These are phyloP conservation scores for Nematostella vectensis DNA, from an alignment of 92 coral and sea anemone genomes.

Conservation along the genomic window DNA sequence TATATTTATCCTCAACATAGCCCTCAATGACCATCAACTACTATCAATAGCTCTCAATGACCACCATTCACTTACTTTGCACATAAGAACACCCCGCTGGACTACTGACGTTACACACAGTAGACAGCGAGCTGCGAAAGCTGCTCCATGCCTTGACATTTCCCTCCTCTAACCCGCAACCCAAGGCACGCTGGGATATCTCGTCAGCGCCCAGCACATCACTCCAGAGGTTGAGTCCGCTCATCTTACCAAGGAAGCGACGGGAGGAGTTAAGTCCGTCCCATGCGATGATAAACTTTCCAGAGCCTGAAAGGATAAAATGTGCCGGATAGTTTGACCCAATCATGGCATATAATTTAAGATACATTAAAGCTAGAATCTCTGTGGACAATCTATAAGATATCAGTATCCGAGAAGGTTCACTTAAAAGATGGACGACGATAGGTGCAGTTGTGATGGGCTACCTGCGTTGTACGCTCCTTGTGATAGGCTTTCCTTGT, in stretches of 20 bases:
- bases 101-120: not conserved
- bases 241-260: slow-evolving; percentile 11
- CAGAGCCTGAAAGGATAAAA: not conserved
- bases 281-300: slow-evolving; percentile 3
- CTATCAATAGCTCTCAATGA: too few relatives aligned
- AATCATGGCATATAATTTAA: not conserved
- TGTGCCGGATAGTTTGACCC: too few relatives aligned
- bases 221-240: slow-evolving; percentile 24
- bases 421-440: too few relatives aligned
- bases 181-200: slow-evolving; percentile 5
- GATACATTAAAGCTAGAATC: too few relatives aligned
- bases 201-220: not conserved
- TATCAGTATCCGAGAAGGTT: too few relatives aligned
- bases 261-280: not conserved
- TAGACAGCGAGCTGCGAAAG: not conserved
- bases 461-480: too few relatives aligned
- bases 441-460: too few relatives aligned
- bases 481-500: too few relatives aligned
- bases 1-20: too few relatives aligned
- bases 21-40: too few relatives aligned
- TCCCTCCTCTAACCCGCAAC: slow-evolving; percentile 8
- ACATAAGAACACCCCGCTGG: slow-evolving; percentile 1
- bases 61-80: slow-evolving; percentile 1
- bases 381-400: too few relatives aligned
- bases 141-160: slow-evolving; percentile 10